phyloP scores from a whole-genome alignment of 2,888 invertebrate species.

The Muscina levida region DNA sequence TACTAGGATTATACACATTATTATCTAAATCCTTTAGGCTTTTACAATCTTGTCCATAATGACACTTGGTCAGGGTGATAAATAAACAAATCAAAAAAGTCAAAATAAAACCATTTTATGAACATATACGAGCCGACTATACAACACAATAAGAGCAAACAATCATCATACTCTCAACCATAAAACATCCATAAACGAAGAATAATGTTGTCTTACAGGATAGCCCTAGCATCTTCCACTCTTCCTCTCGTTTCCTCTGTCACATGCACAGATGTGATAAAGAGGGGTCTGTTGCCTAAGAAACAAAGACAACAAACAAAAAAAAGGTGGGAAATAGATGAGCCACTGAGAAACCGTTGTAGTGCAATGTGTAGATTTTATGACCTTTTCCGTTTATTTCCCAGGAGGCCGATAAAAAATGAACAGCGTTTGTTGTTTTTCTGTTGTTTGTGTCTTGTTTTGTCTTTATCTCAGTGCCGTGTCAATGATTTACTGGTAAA shows the following conservation, averaged over 20 bases:
- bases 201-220: conserved; percentile 36
- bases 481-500: conserved; percentile 50
- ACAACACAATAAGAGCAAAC: conserved; percentile 31
- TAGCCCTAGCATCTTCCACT: too few species aligned
- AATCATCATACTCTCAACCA: conserved; percentile 44
- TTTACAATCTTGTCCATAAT: conserved; percentile 60
- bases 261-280: neutral
- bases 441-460: neutral
- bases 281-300: conserved; percentile 18
- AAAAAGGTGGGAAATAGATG: conserved; percentile 31
- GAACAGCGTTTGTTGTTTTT: conserved; percentile 38
- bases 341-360: conserved; percentile 34
- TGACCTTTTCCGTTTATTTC: conserved; percentile 63
- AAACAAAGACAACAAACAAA: neutral
- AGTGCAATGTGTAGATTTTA: conserved; percentile 54
- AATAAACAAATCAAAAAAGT: conserved; percentile 59
- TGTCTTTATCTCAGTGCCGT: conserved; percentile 45
- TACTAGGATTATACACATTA: conserved; percentile 55
- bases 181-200: conserved; percentile 39
- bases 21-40: conserved; percentile 57
- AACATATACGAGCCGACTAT: conserved; percentile 29
- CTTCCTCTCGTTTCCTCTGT: too few species aligned
- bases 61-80: conserved; percentile 60
- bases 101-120: conserved; percentile 49
- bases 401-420: conserved; percentile 61